Evolutionary conservation across 2,797 vertebrate genomes (phyloP), one percentile per base, ranked within the genome.

Genomic region (Okamejei kenojei): DNA sequence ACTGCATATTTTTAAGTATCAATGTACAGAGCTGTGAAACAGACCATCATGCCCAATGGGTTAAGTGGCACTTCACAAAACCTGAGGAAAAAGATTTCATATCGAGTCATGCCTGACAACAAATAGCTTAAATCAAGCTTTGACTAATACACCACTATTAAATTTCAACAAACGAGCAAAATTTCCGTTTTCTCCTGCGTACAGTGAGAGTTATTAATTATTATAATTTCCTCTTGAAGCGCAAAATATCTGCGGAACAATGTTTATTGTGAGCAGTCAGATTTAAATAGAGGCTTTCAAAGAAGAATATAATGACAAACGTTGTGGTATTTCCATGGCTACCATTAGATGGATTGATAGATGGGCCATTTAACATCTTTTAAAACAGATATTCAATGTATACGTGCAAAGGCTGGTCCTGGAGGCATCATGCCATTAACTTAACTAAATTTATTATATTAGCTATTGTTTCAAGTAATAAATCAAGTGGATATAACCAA

Each of bases 121-220:
- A 92, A 29, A 76, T 76, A 38, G 19, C 32, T 90, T 74, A 74
- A 45, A 38, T 54, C 35, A 38, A 26, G 90, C 21, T 54, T 65
- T 91, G 35, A 73, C 90, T 54, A 74, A 45, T 61, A 54, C 29
- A 91, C 21, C 1, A 54, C 7, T 92, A 35, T 58, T 74, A 74
- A 54, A 29, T 92, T 74, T 76, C 21, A 26, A 92, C 4, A 10
- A 54, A 45, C 74, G 90, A 74, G n/a, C 29, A 26, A 76, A 92
- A 92, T 76, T 92, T 45, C 73, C 11, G 2, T 92, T 90, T 68
- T 90, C 86, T 90, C 90, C 73, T 74, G 71, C 2, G 26, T 11
- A 58, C 26, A 15, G 90, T 74, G 76, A 92, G 45, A 92, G 23
- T 54, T 26, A 92, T 92, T 92, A 92, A 92, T 92, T 92, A 76